A percentile compares a stretch with the other conserved stretches of the same genome.
Evolutionary conservation across 2,113 vertebrate species (phyloP).

Genomic region (Coptodon rendalli): DNA sequence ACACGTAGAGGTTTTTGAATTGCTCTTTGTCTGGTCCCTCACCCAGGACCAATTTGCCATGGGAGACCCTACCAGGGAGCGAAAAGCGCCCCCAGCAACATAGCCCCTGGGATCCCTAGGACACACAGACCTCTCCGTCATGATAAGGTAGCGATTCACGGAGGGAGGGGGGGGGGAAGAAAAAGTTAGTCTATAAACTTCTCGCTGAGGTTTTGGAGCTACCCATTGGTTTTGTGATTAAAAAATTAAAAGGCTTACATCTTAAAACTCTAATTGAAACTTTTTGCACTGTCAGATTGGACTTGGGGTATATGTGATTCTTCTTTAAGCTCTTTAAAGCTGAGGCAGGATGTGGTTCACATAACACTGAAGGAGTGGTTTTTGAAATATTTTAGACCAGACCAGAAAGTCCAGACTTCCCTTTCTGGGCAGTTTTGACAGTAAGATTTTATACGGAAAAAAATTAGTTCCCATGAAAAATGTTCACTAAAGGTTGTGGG

Average conservation of each 20-base stretch:
- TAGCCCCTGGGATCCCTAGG: background rate
- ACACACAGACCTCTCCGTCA: background rate
- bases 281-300: background rate
- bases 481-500: background rate
- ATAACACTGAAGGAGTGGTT: background rate
- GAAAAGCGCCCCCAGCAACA: fast-evolving
- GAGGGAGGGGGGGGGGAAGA: fast-evolving
- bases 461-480: background rate
- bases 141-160: background rate
- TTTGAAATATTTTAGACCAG: background rate
- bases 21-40: background rate
- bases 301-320: background rate
- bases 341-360: background rate
- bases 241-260: background rate
- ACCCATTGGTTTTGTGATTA: background rate
- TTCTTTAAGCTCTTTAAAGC: background rate
- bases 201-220: background rate
- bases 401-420: background rate
- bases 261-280: background rate
- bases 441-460: no score
- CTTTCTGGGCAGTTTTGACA: background rate
- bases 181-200: background rate
- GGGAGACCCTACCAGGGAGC: background rate
- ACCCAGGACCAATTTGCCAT: background rate
- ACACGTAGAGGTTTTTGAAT: background rate